Base-by-base conservation (phyloP, 2,888 invertebrate species). In the Podabrus alpinus region DNA sequence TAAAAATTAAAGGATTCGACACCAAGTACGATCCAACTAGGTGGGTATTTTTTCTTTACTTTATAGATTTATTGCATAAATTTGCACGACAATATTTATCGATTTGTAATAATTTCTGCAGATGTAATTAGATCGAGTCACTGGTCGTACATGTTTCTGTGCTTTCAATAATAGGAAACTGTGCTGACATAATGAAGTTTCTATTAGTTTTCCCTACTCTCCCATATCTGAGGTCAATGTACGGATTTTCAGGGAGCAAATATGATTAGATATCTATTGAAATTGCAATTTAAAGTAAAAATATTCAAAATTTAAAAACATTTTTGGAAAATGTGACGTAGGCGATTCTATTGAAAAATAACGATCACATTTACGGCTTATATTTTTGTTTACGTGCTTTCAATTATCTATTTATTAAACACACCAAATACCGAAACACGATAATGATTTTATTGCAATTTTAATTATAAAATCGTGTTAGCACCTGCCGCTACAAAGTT, bases 1-100 rank as follows among this genome's bases (percentile, higher is more conserved):
- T 96, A 80, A 93, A 93, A 86, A 94, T 96, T 80, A 95, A 95
- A 79, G 96, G 96, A 9, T 95, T 96, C 84, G 93, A 94, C 84
- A 88, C 89, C 69, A 91, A 91, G 87, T 92, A 93, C 80, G 96
- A 96, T 89, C 95, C 95, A 68, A 95, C 94, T 82, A 94, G 96
- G 94, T 94, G 86, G 88, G 88, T 81, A 2, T 1, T 13, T 21
- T 66, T 66, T 1, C 2, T n/a, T 29, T 15, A 9, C 10, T 62
- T 19, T 25, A 25, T 19, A 21, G 7, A 66, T 15, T 24, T 66
- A 21, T 25, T 15, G 29, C 7, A 10, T 67, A 29, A 21, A 24
- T 25, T 15, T 67, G 21, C 45, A 66, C 25, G 45, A 60, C 11
- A 17, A 15, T 66, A 71, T 59, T 60, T 60, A 71, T 71, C n/a